These are phyloP conservation scores for Noctuana brunneofusca DNA, from an alignment of 2,888 invertebrate species.

Conservation along the genomic window DNA sequence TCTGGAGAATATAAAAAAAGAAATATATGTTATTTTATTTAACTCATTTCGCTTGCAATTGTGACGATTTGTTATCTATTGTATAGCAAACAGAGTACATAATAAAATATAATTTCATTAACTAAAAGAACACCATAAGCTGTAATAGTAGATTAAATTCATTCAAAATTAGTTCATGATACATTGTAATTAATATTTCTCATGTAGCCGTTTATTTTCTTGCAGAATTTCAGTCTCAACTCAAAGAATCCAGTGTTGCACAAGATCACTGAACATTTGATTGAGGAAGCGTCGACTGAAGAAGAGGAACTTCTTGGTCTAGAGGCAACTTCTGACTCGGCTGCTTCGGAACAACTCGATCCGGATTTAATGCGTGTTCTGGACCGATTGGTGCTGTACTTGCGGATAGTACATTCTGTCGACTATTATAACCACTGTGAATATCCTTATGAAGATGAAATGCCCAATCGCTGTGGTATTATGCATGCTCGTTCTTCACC, in stretches of 20 bases:
- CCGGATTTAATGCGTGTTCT: constrained; percentile 85
- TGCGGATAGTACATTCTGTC: constrained; percentile 98
- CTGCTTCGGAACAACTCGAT: constrained; percentile 57
- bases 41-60: too few species aligned
- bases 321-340: constrained; percentile 62
- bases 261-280: constrained; percentile 98
- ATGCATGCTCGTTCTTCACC: constrained; percentile 97
- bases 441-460: constrained; percentile 99
- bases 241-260: constrained; percentile 96
- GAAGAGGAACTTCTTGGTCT: constrained; percentile 96
- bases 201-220: constrained; percentile 26
- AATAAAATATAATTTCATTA: too few species aligned
- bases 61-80: too few species aligned
- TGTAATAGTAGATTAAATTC: too few species aligned
- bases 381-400: constrained; percentile 93
- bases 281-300: constrained; percentile 99
- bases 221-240: constrained; percentile 85
- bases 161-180: too few species aligned
- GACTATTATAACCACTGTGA: constrained; percentile 99
- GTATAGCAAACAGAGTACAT: too few species aligned
- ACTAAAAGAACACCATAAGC: too few species aligned
- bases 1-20: too few species aligned
- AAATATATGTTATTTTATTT: too few species aligned
- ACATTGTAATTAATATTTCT: too few species aligned
- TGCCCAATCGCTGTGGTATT: constrained; percentile 99